Evolutionary conservation across 2,113 vertebrate genomes (phyloP).

Genomic region (Buteo buteo): DNA sequence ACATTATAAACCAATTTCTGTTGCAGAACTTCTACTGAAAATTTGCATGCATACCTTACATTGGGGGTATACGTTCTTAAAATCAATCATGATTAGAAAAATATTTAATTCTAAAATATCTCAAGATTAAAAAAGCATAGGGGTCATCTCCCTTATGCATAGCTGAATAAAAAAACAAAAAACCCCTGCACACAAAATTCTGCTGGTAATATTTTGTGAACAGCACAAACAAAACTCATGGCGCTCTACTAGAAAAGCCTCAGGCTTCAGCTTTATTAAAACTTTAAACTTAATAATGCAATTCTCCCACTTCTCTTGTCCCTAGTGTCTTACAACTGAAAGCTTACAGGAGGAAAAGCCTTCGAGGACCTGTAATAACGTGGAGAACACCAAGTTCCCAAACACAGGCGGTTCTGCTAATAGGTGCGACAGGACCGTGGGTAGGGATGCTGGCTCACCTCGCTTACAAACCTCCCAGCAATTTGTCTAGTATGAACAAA

Average conservation of each 20-base stretch:
- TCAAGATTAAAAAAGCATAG: background rate
- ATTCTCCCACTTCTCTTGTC: background rate
- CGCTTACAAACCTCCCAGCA: background rate
- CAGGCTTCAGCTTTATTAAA: background rate
- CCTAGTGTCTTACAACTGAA: background rate
- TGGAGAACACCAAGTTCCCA: background rate
- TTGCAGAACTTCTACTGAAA: background rate
- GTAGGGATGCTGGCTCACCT: background rate
- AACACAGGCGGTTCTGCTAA: background rate
- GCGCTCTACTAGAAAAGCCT: background rate
- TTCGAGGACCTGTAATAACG: background rate
- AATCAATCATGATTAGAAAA: background rate
- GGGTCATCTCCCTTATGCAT: background rate
- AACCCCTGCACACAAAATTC: background rate
- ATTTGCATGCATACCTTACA: background rate
- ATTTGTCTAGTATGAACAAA: rapidly evolving
- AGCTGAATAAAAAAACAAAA: background rate
- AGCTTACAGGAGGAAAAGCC: background rate
- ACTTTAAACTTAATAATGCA: background rate
- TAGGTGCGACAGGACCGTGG: rapidly evolving
- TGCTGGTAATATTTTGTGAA: background rate
- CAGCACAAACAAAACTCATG: background rate
- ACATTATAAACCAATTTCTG: background rate
- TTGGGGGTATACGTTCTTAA: background rate
- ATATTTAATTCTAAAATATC: background rate